phyloP scores from a whole-genome alignment of 2,797 vertebrate genomes.

The Myotis findleyi region DNA sequence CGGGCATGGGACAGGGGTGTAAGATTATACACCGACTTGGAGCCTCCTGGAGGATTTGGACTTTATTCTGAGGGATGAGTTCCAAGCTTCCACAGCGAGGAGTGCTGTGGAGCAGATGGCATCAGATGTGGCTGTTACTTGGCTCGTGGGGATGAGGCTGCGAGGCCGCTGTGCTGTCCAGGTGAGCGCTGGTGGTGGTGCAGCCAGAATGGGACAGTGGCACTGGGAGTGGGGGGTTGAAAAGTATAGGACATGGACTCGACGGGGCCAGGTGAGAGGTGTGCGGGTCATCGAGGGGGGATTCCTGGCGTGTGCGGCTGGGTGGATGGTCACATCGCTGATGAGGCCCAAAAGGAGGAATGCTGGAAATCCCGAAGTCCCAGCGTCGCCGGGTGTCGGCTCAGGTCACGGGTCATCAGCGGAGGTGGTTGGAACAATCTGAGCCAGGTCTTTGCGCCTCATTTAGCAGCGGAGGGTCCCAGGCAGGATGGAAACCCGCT shows the following conservation, averaged over 20 bases:
- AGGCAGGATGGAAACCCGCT: neutral
- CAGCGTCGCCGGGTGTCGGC: neutral
- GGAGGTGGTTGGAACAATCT: neutral
- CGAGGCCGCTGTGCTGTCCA: neutral
- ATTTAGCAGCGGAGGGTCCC: neutral
- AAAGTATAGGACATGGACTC: fast-evolving
- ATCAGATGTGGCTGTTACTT: neutral
- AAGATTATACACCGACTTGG: neutral
- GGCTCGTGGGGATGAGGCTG: neutral
- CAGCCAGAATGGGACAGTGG: fast-evolving
- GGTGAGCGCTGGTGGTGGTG: neutral
- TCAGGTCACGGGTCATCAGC: neutral
- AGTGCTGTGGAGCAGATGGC: too few relatives aligned
- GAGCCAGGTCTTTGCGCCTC: neutral
- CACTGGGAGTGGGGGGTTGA: neutral
- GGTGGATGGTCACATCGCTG: neutral
- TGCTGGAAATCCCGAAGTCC: fast-evolving
- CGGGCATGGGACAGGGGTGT: fast-evolving
- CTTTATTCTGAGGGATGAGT: slow-evolving; percentile 27
- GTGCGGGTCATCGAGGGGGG: fast-evolving
- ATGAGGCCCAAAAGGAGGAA: neutral
- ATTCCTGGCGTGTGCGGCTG: neutral
- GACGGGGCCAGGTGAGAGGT: neutral
- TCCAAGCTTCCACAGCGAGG: neutral
- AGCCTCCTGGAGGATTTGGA: neutral